Conservation (phyloP, 2,888 invertebrate genomes). For the Drosophila phalerata region DNA sequence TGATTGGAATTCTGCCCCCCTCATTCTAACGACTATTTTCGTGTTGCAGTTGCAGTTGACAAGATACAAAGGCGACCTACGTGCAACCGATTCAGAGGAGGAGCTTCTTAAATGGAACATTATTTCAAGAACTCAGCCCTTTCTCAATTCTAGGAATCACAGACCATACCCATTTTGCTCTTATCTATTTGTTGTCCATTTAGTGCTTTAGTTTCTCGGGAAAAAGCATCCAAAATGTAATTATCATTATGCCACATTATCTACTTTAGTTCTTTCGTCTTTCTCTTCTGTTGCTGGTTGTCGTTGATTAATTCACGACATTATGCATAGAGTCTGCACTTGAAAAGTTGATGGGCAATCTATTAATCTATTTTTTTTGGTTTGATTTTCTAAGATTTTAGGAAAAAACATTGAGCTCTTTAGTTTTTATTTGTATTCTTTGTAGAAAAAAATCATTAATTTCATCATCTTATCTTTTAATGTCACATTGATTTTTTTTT, state of each 20-base stretch:
- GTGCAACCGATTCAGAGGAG: slow-evolving; percentile 30
- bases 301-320: slow-evolving; percentile 65
- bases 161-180: slow-evolving; percentile 33
- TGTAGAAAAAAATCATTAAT: no score
- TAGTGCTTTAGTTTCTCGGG: slow-evolving; percentile 56
- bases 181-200: slow-evolving; percentile 69
- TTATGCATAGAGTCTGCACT: slow-evolving; percentile 16
- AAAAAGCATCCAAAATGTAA: slow-evolving; percentile 67
- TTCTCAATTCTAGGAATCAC: slow-evolving; percentile 56
- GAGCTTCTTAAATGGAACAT: slow-evolving; percentile 15
- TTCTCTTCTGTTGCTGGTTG: slow-evolving; percentile 9
- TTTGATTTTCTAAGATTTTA: slow-evolving; percentile 3
- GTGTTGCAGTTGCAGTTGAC: slow-evolving; percentile 27
- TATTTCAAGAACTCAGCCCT: slow-evolving; percentile 33
- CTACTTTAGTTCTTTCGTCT: slow-evolving; percentile 20
- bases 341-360: slow-evolving; percentile 4
- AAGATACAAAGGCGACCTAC: slow-evolving; percentile 14
- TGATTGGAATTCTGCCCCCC: neutral
- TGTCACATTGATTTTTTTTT: no score
- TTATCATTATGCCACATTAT: slow-evolving; percentile 70
- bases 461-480: no score
- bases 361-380: no score
- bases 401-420: no score
- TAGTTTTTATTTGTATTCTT: no score
- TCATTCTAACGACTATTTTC: slow-evolving; percentile 34